Conservation (phyloP, 1,140 invertebrate genomes). For the Chymomyza costata region DNA sequence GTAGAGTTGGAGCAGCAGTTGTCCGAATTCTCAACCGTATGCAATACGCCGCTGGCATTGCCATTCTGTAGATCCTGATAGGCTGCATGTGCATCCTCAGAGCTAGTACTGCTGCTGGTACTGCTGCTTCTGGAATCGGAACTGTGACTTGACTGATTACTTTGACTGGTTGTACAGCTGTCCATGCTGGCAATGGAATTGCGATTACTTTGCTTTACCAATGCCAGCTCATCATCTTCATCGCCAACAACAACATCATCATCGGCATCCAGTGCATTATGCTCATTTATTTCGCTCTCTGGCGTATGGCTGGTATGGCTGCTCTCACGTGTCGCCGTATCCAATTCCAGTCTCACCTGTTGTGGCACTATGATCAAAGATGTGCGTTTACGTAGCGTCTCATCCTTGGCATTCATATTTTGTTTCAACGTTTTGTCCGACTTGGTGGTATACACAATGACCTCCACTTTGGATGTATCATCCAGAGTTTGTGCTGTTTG, state of each 20-base stretch:
- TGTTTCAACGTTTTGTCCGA: constrained; percentile 72
- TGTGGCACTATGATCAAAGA: constrained; percentile 73
- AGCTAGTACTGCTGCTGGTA: constrained; percentile 29
- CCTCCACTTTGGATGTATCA: constrained; percentile 62
- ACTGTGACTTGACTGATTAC: constrained; percentile 43
- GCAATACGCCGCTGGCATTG: constrained; percentile 34
- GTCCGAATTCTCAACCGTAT: not conserved
- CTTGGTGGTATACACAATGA: constrained; percentile 66
- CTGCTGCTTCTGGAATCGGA: constrained; percentile 8
- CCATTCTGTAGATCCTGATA: constrained; percentile 72
- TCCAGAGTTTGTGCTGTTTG: constrained; percentile 14
- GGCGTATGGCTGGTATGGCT: not conserved
- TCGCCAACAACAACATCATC: too few species aligned
- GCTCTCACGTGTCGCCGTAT: not conserved
- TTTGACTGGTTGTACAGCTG: constrained; percentile 59
- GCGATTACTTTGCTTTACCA: constrained; percentile 47
- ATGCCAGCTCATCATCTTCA: not conserved
- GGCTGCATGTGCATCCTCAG: constrained; percentile 59
- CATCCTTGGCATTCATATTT: constrained; percentile 73
- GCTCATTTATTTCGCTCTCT: not conserved
- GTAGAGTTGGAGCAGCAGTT: constrained; percentile 14
- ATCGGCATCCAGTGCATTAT: not conserved
- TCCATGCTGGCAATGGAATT: constrained; percentile 69
- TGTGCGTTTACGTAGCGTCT: constrained; percentile 70
- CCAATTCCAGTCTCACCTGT: constrained; percentile 33